A percentile compares a stretch with the other conserved stretches of the same genome.
Evolutionary conservation across 1,140 invertebrate genomes (phyloP).

Genomic region (Medauroidea extradentata): DNA sequence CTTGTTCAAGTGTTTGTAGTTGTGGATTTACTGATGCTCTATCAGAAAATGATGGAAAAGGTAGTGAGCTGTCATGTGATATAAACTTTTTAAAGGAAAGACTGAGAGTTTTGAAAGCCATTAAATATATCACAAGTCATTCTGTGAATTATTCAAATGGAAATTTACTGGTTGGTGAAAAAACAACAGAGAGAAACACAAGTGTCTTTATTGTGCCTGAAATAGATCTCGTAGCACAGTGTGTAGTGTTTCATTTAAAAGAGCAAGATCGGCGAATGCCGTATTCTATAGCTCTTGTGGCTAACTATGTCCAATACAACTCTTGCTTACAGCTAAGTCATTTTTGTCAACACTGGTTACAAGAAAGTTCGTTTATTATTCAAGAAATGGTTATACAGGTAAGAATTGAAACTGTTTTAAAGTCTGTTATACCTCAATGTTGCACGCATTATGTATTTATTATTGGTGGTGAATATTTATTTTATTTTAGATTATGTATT

Average conservation of each 20-base stretch:
- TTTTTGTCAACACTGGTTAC: slow-evolving; percentile 11
- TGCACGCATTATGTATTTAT: too few relatives aligned
- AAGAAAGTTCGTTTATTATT: slow-evolving; percentile 3
- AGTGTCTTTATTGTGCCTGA: slow-evolving; percentile 19
- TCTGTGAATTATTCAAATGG: slow-evolving; percentile 15
- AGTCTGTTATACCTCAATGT: too few relatives aligned
- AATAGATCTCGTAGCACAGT: slow-evolving; percentile 12
- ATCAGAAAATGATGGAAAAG: neutral
- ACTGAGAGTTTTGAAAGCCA: slow-evolving; percentile 1
- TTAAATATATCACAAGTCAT: slow-evolving; percentile 19
- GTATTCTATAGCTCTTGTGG: slow-evolving; percentile 15
- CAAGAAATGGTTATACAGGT: neutral
- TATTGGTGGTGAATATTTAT: too few relatives aligned
- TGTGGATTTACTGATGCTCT: neutral
- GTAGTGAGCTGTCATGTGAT: too few relatives aligned
- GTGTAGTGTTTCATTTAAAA: slow-evolving; percentile 12
- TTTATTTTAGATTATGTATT: too few relatives aligned
- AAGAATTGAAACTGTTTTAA: neutral
- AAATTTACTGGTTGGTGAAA: neutral
- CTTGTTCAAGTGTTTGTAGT: neutral
- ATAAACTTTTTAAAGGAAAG: neutral
- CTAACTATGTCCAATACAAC: slow-evolving; percentile 13
- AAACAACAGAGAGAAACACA: slow-evolving; percentile 2
- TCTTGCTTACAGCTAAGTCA: slow-evolving; percentile 9
- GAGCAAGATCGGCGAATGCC: neutral